Percentiles rank a stretch among this genome's conserved stretches.
phyloP scores from a whole-genome alignment of 2,113 vertebrate genomes.

The Anthoscopus minutus region DNA sequence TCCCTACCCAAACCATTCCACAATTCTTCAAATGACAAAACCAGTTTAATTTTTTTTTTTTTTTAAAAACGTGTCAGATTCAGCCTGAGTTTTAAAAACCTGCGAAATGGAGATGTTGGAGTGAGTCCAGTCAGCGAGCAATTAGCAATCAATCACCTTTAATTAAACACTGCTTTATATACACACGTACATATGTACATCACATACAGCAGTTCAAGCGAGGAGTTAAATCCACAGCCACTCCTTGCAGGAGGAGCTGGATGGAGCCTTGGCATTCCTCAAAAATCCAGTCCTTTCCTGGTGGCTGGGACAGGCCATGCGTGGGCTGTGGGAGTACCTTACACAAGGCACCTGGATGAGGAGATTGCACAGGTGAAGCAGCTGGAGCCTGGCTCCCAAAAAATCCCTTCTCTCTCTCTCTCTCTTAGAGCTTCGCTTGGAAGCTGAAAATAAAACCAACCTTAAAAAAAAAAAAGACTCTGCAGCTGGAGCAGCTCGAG shows the following conservation, averaged over 20 bases:
- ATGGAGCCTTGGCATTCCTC: background rate
- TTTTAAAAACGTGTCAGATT: no score
- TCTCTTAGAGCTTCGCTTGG: background rate
- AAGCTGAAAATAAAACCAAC: background rate
- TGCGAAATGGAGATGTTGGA: fast-evolving
- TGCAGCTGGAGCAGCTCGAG: background rate
- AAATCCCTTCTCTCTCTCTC: background rate
- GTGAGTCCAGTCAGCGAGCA: background rate
- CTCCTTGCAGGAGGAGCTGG: background rate
- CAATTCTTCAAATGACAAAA: background rate
- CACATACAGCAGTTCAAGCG: slow-evolving; percentile 42
- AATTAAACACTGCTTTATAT: slow-evolving; percentile 55
- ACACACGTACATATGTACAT: slow-evolving; percentile 35
- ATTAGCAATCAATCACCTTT: slow-evolving; percentile 63
- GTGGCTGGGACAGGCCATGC: background rate
- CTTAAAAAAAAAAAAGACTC: background rate
- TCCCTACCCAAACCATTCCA: background rate
- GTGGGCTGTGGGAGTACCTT: slow-evolving; percentile 4
- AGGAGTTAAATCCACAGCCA: background rate
- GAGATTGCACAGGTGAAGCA: slow-evolving; percentile 40
- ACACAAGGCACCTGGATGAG: background rate
- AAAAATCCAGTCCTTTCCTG: background rate
- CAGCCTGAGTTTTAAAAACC: background rate
- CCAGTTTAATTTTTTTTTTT: fast-evolving
- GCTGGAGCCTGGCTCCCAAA: slow-evolving; percentile 34